Conservation (phyloP, 2,113 vertebrate species). For the Eulemur macaco region DNA sequence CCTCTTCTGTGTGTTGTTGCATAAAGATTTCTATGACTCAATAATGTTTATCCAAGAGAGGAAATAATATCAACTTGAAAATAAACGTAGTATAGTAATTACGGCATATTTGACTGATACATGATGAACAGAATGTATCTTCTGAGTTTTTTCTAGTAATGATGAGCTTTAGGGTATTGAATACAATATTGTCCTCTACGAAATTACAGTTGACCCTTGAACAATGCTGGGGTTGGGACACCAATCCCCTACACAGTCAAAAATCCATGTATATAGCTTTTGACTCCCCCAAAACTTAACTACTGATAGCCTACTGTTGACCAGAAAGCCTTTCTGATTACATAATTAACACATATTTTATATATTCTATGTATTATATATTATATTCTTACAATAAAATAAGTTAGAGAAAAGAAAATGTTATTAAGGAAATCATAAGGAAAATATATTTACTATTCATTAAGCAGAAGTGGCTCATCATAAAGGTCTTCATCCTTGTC, state of each 20-base stretch:
- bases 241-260: background rate
- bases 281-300: background rate
- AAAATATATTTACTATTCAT: too few relatives aligned
- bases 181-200: background rate
- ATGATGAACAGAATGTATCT: background rate
- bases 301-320: background rate
- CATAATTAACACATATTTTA: background rate
- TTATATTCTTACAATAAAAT: background rate
- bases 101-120: background rate
- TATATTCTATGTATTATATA: background rate
- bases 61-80: background rate
- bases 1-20: background rate
- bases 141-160: background rate
- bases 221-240: background rate
- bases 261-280: background rate
- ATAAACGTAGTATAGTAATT: background rate
- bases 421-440: background rate
- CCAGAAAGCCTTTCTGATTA: background rate
- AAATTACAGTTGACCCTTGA: background rate
- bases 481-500: too few relatives aligned
- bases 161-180: background rate
- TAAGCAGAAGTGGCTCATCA: too few relatives aligned
- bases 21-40: background rate
- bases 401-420: background rate
- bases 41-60: background rate